Evolutionary conservation across 2,888 invertebrate species (phyloP), one percentile per base, ranked within the genome.

Genomic region (Agriopis aurantiaria): DNA sequence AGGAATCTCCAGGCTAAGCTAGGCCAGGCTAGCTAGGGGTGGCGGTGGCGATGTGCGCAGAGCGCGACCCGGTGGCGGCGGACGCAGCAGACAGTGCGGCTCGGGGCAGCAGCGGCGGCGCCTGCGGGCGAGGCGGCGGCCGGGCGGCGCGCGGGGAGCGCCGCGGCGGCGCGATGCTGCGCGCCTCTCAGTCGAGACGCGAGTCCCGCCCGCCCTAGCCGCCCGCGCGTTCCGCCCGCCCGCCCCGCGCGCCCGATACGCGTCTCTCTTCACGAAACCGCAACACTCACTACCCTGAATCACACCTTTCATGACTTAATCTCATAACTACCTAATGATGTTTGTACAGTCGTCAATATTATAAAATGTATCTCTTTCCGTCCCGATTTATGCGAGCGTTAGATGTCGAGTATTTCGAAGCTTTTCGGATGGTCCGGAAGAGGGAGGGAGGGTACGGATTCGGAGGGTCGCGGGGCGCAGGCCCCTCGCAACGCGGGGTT

Each of bases 161-260:
- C 92, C 93, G 93, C 94, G 95, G 93, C 95, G 95, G 92, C 91
- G 93, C 95, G 95, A 95, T 95, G 95, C 95, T 94, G 94, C 91
- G 94, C 93, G 95, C 94, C 94, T 95, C 95, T 95, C 95, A 96
- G 96, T 96, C 95, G 95, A 96, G 95, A 92, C 93, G 93, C 93
- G 93, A 91, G 90, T 89, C 90, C 93, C 95, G 94, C 94, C 93
- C 95, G 95, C 93, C 95, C 94, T 93, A 90, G 91, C 94, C 93
- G 93, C 89, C 86, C 88, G 75, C 75, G 90, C 85, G 85, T 80
- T 83, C 84, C 86, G 85, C 89, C 90, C 91, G 89, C 91, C 91
- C 91, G 86, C 88, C 90, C 91, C 91, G 86, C 89, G 87, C 88
- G 82, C 84, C 85, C 87, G 79, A 78, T 86, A 84, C 89, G 86